A percentile compares a stretch with the other conserved stretches of the same genome.
phyloP scores from a whole-genome alignment of 2,888 invertebrate species.

The Nipponacmea schrenckii region DNA sequence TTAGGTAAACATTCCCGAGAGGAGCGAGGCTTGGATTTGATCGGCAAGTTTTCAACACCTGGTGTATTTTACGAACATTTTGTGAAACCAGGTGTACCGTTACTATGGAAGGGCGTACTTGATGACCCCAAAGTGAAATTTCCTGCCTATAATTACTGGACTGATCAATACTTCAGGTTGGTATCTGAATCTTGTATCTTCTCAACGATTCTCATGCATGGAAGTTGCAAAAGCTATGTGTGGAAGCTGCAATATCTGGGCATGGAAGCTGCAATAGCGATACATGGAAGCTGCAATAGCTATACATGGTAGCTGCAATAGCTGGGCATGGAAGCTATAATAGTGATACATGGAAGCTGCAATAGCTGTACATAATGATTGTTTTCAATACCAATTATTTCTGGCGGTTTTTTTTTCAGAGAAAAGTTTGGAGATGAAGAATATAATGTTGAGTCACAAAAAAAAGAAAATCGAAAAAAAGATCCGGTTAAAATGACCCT shows the following conservation, averaged over 20 bases:
- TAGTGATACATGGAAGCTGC: too few species aligned
- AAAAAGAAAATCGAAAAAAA: constrained; percentile 52
- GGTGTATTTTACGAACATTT: constrained; percentile 52
- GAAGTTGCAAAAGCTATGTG: too few species aligned
- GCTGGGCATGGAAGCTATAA: too few species aligned
- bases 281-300: too few species aligned
- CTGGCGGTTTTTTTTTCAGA: constrained; percentile 30
- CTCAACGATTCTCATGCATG: too few species aligned
- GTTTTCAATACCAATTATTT: too few species aligned
- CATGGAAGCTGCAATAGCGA: too few species aligned
- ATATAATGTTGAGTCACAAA: constrained; percentile 50
- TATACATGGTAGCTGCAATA: too few species aligned
- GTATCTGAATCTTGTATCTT: constrained; percentile 15
- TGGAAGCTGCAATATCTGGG: too few species aligned
- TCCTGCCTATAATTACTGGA: constrained; percentile 55
- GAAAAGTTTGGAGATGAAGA: constrained; percentile 41
- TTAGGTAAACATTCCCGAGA: neutral
- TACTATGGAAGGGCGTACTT: constrained; percentile 55
- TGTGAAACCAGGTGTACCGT: constrained; percentile 47
- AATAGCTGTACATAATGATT: too few species aligned
- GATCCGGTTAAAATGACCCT: constrained; percentile 36
- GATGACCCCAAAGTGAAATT: constrained; percentile 33
- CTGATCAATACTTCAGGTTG: constrained; percentile 54
- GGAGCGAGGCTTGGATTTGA: constrained; percentile 10
- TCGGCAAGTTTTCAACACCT: constrained; percentile 54